Base-by-base conservation (phyloP, 2,797 vertebrate species). In the Lacerta bilineata region DNA sequence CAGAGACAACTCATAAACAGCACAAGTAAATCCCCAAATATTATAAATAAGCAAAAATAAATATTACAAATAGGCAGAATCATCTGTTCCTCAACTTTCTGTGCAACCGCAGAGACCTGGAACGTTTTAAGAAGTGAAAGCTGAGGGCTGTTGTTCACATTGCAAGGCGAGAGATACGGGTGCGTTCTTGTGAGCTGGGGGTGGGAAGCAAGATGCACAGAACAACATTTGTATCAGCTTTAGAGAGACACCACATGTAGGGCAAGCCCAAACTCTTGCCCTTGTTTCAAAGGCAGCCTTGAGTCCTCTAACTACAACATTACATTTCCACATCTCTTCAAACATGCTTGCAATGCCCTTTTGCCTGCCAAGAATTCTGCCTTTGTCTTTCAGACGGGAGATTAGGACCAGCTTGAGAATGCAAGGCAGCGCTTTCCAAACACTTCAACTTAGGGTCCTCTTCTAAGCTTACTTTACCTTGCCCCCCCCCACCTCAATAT, bases 281-380 rank as follows among this genome's bases (percentile, higher is more conserved):
- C 29, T 83, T 33, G 29, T 41, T 83, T 71, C 81, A 83, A 83
- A 71, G 43, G 68, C 17, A 83, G 41, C 17, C n/a, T 13, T 71
- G 43, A 33, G n/a, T 72, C 50, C 8, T 84, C 43, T 23, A 84
- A 18, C 43, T 36, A 69, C 29, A 50, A 25, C 18, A 33, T 55
- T 55, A 72, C 43, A 33, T 84, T 84, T 74, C 59, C 69, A 59
- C 69, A 39, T 29, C 8, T 33, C 46, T 84, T 84, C 43, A 84
- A 33, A 72, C 68, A 72, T 33, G 33, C 33, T 55, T 74, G n/a
- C 29, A 59, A 39, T 43, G 33, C 69, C 20, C n/a, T 6, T 43
- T 43, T 7, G 6, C 36, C 66, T 72, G 43, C 43, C 83, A 55
- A 72, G 29, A 74, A 50, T 55, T 55, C 69, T 84, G 46, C n/a